phyloP scores from a whole-genome alignment of 2,113 vertebrate genomes.

The Kobus ellipsiprymnus region DNA sequence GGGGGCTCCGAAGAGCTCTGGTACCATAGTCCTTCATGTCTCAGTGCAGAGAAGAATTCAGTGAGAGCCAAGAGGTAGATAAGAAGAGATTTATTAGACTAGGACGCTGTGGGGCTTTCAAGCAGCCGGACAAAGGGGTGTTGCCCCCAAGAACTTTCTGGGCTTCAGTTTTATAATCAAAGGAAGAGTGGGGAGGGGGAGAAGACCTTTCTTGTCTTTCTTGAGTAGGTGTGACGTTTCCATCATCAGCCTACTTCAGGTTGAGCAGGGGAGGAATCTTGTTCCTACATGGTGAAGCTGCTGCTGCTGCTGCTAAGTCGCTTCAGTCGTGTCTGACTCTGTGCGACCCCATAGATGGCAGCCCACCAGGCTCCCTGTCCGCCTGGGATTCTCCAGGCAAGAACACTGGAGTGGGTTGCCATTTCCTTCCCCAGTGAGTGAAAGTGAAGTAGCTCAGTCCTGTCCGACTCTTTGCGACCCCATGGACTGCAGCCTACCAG shows the following conservation, averaged over 20 bases:
- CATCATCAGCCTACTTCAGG: background rate
- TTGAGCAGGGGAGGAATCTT: background rate
- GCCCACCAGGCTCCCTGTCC: background rate
- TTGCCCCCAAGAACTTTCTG: background rate
- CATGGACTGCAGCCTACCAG: no score
- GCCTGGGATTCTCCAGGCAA: background rate
- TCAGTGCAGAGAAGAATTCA: background rate
- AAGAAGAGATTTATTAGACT: background rate
- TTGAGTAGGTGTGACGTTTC: background rate
- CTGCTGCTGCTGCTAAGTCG: background rate
- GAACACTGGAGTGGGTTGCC: background rate
- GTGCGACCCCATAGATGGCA: background rate
- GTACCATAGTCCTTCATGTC: background rate
- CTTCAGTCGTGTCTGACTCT: fast-evolving
- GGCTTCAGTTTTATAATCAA: background rate
- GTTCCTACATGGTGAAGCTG: background rate
- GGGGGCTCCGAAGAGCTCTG: fast-evolving
- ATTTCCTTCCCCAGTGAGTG: no score
- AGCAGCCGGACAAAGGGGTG: background rate
- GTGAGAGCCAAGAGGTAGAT: background rate
- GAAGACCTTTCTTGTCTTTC: background rate
- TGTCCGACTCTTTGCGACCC: no score
- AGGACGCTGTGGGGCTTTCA: background rate
- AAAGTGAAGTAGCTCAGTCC: no score
- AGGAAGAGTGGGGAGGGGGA: background rate